Conservation (phyloP, 2,113 vertebrate genomes). For the Sander lucioperca region DNA sequence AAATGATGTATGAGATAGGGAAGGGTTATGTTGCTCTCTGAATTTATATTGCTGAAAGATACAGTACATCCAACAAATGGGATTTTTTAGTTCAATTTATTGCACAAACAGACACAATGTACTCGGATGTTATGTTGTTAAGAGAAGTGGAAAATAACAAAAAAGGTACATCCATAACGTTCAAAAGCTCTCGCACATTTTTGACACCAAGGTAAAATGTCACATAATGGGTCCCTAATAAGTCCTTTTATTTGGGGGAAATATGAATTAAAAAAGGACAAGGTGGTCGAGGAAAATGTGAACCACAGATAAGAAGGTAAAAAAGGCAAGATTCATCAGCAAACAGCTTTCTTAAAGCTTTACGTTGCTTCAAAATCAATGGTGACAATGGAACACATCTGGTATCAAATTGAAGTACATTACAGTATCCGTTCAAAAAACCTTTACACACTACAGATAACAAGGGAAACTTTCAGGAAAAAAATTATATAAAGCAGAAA, state of each 20-base stretch:
- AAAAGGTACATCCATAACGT: slow-evolving; percentile 54
- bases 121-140: slow-evolving; percentile 72
- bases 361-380: slow-evolving; percentile 31
- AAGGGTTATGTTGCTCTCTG: background rate
- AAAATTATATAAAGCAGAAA: slow-evolving; percentile 3
- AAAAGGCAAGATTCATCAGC: slow-evolving; percentile 18
- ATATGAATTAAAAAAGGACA: slow-evolving; percentile 29
- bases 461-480: slow-evolving; percentile 2
- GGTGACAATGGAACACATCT: slow-evolving; percentile 35
- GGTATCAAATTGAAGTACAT: slow-evolving; percentile 59
- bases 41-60: background rate
- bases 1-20: slow-evolving; percentile 1
- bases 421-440: slow-evolving; percentile 35
- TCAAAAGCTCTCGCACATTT: slow-evolving; percentile 53
- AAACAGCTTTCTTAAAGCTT: slow-evolving; percentile 24
- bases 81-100: slow-evolving; percentile 80
- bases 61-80: slow-evolving; percentile 9
- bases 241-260: slow-evolving; percentile 45
- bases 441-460: slow-evolving; percentile 25
- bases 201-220: slow-evolving; percentile 50
- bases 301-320: slow-evolving; percentile 7
- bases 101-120: slow-evolving; percentile 87
- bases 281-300: slow-evolving; percentile 5
- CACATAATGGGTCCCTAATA: slow-evolving; percentile 19
- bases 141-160: slow-evolving; percentile 69